Conservation (phyloP, 2,888 invertebrate genomes). For the Acrobeloides nanus region DNA sequence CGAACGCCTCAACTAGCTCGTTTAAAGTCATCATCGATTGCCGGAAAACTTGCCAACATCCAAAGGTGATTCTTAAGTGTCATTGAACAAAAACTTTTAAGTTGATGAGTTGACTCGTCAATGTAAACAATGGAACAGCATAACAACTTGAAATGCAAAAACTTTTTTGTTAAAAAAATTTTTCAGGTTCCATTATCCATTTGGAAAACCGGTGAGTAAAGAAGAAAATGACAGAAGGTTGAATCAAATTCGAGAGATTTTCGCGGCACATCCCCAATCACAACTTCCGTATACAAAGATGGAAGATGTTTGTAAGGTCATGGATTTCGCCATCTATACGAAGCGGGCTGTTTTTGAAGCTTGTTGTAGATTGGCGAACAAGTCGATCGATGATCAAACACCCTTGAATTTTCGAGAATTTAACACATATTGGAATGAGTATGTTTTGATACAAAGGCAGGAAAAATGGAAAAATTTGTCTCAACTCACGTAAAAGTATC, state of each 20-base stretch:
- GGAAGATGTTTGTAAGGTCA: slow-evolving; percentile 64
- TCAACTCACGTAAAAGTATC: too few relatives aligned
- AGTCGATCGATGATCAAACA: slow-evolving; percentile 3
- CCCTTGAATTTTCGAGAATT: slow-evolving; percentile 36
- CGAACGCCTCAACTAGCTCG: not conserved
- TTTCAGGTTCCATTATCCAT: slow-evolving; percentile 49
- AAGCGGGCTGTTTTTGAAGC: slow-evolving; percentile 84
- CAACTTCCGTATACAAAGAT: slow-evolving; percentile 30
- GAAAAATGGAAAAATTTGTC: too few relatives aligned
- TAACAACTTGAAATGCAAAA: too few relatives aligned
- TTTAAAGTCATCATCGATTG: slow-evolving; percentile 4
- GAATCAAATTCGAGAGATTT: slow-evolving; percentile 37
- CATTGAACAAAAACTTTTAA: too few relatives aligned
- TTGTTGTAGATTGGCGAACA: slow-evolving; percentile 9
- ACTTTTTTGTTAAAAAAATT: too few relatives aligned
- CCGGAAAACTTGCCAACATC: slow-evolving; percentile 18
- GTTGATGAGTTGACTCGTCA: too few relatives aligned
- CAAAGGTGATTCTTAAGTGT: slow-evolving; percentile 7
- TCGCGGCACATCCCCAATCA: slow-evolving; percentile 30
- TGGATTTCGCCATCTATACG: slow-evolving; percentile 90
- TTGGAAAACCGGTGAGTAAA: slow-evolving; percentile 40
- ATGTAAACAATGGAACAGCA: too few relatives aligned
- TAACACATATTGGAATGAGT: slow-evolving; percentile 28
- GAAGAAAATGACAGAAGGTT: slow-evolving; percentile 42
- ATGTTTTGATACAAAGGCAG: too few relatives aligned